phyloP scores from a whole-genome alignment of 2,888 invertebrate species.

The Fragum fragum region DNA sequence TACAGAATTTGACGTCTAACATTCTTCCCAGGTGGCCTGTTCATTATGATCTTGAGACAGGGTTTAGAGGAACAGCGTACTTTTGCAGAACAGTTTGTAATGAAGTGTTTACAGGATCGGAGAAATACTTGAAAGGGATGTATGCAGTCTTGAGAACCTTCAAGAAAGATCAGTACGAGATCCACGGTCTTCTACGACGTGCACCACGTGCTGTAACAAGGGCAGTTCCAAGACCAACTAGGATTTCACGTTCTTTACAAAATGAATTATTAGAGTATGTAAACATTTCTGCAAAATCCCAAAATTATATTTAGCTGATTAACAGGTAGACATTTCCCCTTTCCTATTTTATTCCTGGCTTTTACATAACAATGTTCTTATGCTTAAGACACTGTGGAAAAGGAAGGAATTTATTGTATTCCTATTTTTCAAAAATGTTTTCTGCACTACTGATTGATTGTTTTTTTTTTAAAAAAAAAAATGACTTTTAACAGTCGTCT shows the following conservation, averaged over 20 bases:
- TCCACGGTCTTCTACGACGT: background rate
- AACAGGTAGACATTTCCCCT: no score
- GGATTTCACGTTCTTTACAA: background rate
- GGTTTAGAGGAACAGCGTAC: background rate
- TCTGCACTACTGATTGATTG: no score
- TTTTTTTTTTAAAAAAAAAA: no score
- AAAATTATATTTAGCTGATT: no score
- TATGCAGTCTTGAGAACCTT: background rate
- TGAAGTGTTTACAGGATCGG: background rate
- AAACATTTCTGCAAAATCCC: no score
- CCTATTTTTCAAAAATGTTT: no score
- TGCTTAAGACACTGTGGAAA: no score
- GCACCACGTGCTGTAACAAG: background rate
- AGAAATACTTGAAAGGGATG: background rate
- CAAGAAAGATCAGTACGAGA: background rate
- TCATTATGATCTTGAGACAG: background rate
- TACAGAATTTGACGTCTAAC: background rate
- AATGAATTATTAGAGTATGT: conserved; percentile 9
- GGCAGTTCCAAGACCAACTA: background rate
- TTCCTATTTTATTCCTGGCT: no score
- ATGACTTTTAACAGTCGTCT: no score
- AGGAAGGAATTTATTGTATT: no score
- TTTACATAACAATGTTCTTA: no score
- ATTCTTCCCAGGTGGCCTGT: background rate
- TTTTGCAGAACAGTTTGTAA: background rate